Evolutionary conservation across 2,113 vertebrate genomes (phyloP).

Genomic region (Bolborhynchus lineola): DNA sequence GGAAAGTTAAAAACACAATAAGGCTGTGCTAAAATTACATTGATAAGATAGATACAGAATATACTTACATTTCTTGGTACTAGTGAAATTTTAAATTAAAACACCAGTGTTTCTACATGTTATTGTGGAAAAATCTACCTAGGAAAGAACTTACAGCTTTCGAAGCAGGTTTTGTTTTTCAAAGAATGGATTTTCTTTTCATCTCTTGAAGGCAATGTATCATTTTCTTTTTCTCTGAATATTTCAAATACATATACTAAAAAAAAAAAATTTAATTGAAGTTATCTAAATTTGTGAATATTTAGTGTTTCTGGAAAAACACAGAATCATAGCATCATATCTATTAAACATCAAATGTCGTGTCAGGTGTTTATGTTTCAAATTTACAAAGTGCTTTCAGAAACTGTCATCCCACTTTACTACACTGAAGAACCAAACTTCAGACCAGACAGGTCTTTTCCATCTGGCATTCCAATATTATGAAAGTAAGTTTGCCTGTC

Average conservation of each 20-base stretch:
- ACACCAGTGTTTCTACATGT: not conserved
- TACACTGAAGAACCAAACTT: not conserved
- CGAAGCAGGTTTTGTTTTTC: not conserved
- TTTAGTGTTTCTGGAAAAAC: not conserved
- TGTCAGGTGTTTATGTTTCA: not conserved
- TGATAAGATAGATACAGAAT: not conserved
- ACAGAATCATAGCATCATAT: not conserved
- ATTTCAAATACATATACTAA: not conserved
- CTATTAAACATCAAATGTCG: not conserved
- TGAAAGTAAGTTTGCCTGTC: not conserved
- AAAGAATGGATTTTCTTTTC: not conserved
- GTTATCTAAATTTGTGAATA: not conserved
- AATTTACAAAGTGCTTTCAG: not conserved
- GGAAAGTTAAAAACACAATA: not conserved
- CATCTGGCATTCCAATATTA: not conserved
- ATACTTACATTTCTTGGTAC: not conserved
- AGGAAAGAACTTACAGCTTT: not conserved
- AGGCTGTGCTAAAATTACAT: not conserved
- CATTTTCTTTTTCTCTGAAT: not conserved
- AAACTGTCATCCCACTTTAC: not conserved
- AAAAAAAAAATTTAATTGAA: not conserved
- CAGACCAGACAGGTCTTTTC: not conserved
- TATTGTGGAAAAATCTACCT: not conserved
- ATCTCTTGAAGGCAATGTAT: not conserved
- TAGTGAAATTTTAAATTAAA: not conserved